Evolutionary conservation across 2,888 invertebrate genomes (phyloP), one percentile per base, ranked within the genome.

Genomic region (Geotrupes spiniger): DNA sequence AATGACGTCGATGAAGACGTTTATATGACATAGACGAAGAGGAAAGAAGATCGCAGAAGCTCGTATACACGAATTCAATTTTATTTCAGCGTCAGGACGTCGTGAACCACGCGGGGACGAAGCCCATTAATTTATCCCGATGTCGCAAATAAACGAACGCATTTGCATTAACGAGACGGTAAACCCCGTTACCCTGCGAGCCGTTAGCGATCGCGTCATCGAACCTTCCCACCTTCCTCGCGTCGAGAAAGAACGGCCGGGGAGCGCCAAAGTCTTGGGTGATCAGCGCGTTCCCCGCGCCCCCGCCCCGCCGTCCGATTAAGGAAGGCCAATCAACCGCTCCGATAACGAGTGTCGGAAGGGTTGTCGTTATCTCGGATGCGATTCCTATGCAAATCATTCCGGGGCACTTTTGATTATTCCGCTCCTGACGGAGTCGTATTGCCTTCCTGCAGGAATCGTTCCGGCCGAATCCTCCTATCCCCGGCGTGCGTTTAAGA

Each of bases 331-430:
- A 54, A 54, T 54, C 54, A 54, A 52, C 52, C 49, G 52, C 52
- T 54, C 54, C 52, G 54, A 54, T 54, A 54, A 54, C 63, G 54
- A 55, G 51, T 56, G 51, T 52, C 58, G 60, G 58, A 62, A 62
- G 61, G 62, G 62, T 62, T 62, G 61, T 61, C 61, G 60, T 61
- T 62, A 62, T 62, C 62, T 62, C 55, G 60, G 62, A 62, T 62
- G 61, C 51, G 62, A 62, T 62, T 62, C 56, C 62, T 62, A 62
- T 62, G 62, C 62, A 61, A 62, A 62, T 62, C 60, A 59, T 61
- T 59, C 53, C 54, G 45, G 58, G 57, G 56, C 62, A 62, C 62
- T 61, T 62, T 62, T 62, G 62, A 62, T 62, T 62, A 60, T 62
- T 56, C 61, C 36, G 51, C 46, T 54, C 51, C 51, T 54, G 51